These are phyloP conservation scores for Ephydatia muelleri DNA, from an alignment of 37 sponge, comb jelly and placozoan genomes.

Conservation along the genomic window DNA sequence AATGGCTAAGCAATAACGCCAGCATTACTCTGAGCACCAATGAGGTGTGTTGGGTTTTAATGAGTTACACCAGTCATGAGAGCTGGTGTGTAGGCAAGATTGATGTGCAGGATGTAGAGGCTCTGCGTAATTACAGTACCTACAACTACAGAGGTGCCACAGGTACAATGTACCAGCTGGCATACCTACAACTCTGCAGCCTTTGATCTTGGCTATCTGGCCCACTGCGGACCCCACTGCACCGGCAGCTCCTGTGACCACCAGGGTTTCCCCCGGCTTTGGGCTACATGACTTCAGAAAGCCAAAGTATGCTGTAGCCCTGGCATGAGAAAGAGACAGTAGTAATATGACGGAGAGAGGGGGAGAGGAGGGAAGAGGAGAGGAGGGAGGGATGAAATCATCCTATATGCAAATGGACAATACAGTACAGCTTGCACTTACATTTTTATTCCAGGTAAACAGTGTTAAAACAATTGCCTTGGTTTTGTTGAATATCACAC, in stretches of 20 bases:
- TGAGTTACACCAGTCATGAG: too few species aligned
- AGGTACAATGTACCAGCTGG: neutral
- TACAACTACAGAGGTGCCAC: neutral
- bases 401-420: neutral
- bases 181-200: conserved; percentile 81
- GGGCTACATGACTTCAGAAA: conserved; percentile 65
- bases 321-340: neutral
- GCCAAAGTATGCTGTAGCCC: conserved; percentile 91
- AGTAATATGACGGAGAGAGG: too few species aligned
- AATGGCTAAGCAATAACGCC: too few species aligned
- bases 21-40: too few species aligned
- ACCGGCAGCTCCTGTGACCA: conserved; percentile 89
- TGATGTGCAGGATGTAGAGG: too few species aligned
- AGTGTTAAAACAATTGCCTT: too few species aligned
- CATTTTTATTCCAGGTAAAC: too few species aligned
- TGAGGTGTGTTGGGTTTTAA: too few species aligned
- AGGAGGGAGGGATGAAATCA: neutral
- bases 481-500: too few species aligned
- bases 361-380: conserved; percentile 1
- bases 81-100: too few species aligned
- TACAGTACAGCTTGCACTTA: neutral
- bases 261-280: conserved; percentile 84
- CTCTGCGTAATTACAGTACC: neutral
- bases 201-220: conserved; percentile 87
- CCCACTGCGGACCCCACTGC: conserved; percentile 90